Percentiles rank a stretch among this genome's conserved stretches.
phyloP scores from a whole-genome alignment of 2,888 invertebrate genomes.

The Lithophane semibrunnea region DNA sequence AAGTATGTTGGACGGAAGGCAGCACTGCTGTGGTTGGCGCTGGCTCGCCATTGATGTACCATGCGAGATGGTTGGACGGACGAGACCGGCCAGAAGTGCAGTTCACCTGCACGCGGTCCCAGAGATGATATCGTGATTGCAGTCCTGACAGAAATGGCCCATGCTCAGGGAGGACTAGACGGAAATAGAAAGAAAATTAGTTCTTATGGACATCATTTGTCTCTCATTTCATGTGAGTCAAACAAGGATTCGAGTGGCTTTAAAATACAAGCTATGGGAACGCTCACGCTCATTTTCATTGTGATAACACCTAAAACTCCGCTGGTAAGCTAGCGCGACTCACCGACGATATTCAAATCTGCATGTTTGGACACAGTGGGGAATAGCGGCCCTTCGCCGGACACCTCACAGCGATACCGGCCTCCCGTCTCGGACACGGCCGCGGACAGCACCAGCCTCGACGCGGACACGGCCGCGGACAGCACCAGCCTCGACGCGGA shows the following conservation, averaged over 20 bases:
- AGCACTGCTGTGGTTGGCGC: constrained; percentile 84
- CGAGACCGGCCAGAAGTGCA: constrained; percentile 94
- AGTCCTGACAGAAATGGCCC: constrained; percentile 94
- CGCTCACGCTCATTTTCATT: not conserved
- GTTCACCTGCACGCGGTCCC: constrained; percentile 93
- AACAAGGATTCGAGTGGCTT: not conserved
- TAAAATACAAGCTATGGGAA: not conserved
- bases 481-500: constrained; percentile 91
- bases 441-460: constrained; percentile 90
- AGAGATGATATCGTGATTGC: constrained; percentile 93
- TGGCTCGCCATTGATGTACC: constrained; percentile 95
- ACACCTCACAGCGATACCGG: constrained; percentile 93
- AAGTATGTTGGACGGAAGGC: constrained; percentile 66
- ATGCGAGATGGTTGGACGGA: constrained; percentile 93
- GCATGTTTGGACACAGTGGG: constrained; percentile 93
- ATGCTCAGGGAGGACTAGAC: constrained; percentile 92
- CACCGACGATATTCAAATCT: constrained; percentile 93
- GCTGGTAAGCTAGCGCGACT: constrained; percentile 69
- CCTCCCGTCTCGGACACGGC: constrained; percentile 92
- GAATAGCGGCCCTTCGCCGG: constrained; percentile 93
- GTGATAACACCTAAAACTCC: not conserved
- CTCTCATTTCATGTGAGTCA: not conserved
- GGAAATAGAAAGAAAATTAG: constrained; percentile 13
- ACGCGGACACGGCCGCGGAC: constrained; percentile 90
- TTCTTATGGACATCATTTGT: not conserved